Evolutionary conservation across 2,797 vertebrate species (phyloP).

Genomic region (Pipistrellus nathusii): DNA sequence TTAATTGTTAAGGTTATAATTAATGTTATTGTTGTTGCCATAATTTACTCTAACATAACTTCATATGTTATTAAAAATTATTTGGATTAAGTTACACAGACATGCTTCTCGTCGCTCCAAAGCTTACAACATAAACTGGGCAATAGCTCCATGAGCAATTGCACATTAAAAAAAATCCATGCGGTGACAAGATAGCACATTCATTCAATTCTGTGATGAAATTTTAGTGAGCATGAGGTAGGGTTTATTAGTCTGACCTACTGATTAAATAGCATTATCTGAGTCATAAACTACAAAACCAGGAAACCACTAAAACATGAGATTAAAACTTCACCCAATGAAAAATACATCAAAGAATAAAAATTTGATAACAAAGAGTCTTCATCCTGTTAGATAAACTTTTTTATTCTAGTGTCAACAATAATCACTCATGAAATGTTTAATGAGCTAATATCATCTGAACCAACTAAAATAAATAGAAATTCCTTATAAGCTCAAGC

Average conservation of each 20-base stretch:
- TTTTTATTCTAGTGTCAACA: constrained; percentile 54
- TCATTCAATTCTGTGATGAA: constrained; percentile 14
- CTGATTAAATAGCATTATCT: constrained; percentile 69
- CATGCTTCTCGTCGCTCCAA: background rate
- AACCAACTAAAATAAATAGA: constrained; percentile 62
- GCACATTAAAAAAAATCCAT: constrained; percentile 32
- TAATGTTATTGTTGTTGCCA: background rate
- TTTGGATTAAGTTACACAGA: constrained; percentile 12
- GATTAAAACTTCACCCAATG: constrained; percentile 53
- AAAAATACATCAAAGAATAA: constrained; percentile 45
- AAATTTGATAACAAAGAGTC: background rate
- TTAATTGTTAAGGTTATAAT: constrained; percentile 35
- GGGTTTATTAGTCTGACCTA: constrained; percentile 61
- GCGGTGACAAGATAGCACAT: constrained; percentile 39
- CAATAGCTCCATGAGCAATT: constrained; percentile 46
- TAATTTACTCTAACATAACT: constrained; percentile 25
- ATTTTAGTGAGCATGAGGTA: constrained; percentile 12
- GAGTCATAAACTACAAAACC: constrained; percentile 65
- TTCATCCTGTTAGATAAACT: background rate
- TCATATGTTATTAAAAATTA: constrained; percentile 15
- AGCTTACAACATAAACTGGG: constrained; percentile 48
- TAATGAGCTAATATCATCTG: constrained; percentile 53
- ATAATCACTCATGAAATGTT: constrained; percentile 65
- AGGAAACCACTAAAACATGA: constrained; percentile 25
- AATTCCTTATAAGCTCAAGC: constrained; percentile 52